A percentile compares a stretch with the other conserved stretches of the same genome.
These are phyloP conservation scores for Zoanthus gigantus DNA, from an alignment of 92 coral and sea anemone genomes.

Conservation along the genomic window DNA sequence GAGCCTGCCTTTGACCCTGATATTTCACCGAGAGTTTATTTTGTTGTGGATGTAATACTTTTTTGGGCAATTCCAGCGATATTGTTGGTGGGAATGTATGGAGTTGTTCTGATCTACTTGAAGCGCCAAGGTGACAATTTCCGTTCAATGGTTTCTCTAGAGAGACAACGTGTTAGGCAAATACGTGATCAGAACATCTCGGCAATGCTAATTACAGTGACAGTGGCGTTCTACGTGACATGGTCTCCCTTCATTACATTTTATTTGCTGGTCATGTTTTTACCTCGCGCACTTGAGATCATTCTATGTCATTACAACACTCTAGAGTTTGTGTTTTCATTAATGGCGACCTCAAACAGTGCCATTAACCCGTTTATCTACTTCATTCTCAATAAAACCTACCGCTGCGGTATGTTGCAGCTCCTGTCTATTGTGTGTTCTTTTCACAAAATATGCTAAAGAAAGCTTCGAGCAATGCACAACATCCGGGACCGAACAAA, in stretches of 20 bases:
- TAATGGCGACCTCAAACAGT: conserved; percentile 1
- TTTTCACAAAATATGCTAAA: conserved; percentile 9
- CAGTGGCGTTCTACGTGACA: conserved; percentile 21
- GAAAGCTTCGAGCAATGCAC: neutral
- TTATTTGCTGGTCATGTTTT: neutral
- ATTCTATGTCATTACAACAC: neutral
- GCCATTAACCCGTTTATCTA: conserved; percentile 36
- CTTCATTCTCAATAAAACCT: conserved; percentile 39
- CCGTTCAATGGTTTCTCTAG: conserved; percentile 39
- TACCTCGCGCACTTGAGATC: neutral
- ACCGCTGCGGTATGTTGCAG: conserved; percentile 22
- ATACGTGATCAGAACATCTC: conserved; percentile 36
- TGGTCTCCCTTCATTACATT: conserved; percentile 22
- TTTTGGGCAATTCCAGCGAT: conserved; percentile 34
- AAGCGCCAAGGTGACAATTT: conserved; percentile 32
- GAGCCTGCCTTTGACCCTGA: conserved; percentile 28
- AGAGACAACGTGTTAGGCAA: conserved; percentile 31
- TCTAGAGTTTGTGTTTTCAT: conserved; percentile 11
- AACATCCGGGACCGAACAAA: conserved; percentile 15
- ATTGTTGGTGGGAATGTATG: conserved; percentile 6
- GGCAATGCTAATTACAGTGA: conserved; percentile 20
- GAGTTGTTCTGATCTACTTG: neutral
- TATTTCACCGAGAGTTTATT: conserved; percentile 2
- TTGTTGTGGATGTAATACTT: neutral
- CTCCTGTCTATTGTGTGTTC: conserved; percentile 4